Evolutionary conservation across 1,140 invertebrate genomes (phyloP), one percentile per base, ranked within the genome.

Genomic region (Odontomachus brunneus): DNA sequence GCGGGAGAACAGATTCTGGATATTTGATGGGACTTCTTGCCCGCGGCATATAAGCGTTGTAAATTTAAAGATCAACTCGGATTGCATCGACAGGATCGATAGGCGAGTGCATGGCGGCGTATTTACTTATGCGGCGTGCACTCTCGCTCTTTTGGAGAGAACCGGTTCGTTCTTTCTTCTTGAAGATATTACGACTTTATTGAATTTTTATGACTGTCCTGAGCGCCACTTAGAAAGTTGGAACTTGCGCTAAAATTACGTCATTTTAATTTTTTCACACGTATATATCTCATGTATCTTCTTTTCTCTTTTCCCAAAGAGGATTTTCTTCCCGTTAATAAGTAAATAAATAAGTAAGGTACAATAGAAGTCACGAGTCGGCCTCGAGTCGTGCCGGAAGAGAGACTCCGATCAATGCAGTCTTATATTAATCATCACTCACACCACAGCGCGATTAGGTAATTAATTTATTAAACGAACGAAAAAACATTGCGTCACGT

Each of bases 1-100:
- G 29, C 51, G 65, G 5, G 53, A 24, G 12, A 71, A 7, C 38
- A 11, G 17, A 38, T n/a, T 24, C 33, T 80, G 65, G 33, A 71
- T 80, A 80, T 80, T 80, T 80, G 63, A 80, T 80, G 51, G 33
- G 14, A 33, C 33, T 48, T 59, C 22, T 55, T 22, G 75, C 22
- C 65, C 14, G 26, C 9, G 75, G 51, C 51, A 17, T 69, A 71
- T 71, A 29, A 71, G 65, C 51, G 65, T 71, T 80, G 75, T 65
- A 80, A 80, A 57, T 80, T 84, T 72, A 81, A 84, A 63, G 59
- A 48, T 83, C 44, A 19, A 81, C 51, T 76, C 53, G 48, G 33
- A 81, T 82, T 84, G 59, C 57, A 72, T 29, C 59, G 49, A 5
- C 53, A 17, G 48, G 59, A 24, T 84, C 26, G 60, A 69, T 19